phyloP scores from a whole-genome alignment of 2,797 vertebrate genomes.

The Amblyopsis hoosieri region DNA sequence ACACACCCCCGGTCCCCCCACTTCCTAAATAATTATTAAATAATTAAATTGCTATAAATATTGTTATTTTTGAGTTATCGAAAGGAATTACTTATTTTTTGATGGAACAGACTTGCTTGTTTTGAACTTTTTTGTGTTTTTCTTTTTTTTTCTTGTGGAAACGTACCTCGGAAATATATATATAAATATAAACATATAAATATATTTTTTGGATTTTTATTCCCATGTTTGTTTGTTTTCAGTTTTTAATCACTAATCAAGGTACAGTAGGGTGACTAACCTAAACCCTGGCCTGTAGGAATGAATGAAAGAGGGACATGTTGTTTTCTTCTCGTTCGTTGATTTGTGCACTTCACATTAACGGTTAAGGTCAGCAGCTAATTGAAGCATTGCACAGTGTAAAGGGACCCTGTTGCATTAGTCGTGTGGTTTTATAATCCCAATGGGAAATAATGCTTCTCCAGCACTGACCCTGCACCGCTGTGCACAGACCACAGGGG shows the following conservation, averaged over 20 bases:
- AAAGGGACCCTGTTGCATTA: constrained; percentile 26
- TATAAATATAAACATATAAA: constrained; percentile 40
- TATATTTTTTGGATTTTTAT: constrained; percentile 81
- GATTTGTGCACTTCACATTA: constrained; percentile 23
- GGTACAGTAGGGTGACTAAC: constrained; percentile 24
- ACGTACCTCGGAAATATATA: constrained; percentile 84
- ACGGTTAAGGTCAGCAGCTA: constrained; percentile 3
- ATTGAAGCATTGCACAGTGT: constrained; percentile 1
- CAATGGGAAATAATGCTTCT: constrained; percentile 52
- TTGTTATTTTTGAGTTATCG: constrained; percentile 61
- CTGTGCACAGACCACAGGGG: too few relatives aligned
- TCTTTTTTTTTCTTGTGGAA: constrained; percentile 60
- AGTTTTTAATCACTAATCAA: constrained; percentile 41
- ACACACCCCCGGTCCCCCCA: constrained; percentile 52
- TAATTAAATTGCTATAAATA: constrained; percentile 60
- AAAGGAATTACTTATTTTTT: constrained; percentile 60
- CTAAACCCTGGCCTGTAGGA: constrained; percentile 22
- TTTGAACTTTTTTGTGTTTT: constrained; percentile 69
- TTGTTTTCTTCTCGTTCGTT: constrained; percentile 12
- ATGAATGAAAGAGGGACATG: constrained; percentile 24
- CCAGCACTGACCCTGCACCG: constrained; percentile 5
- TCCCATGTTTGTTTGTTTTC: constrained; percentile 35
- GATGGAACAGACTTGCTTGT: constrained; percentile 65
- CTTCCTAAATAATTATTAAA: constrained; percentile 61
- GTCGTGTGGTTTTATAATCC: constrained; percentile 43